Evolutionary conservation across 2,888 invertebrate genomes (phyloP).

Genomic region (Oxyteleia sp.): DNA sequence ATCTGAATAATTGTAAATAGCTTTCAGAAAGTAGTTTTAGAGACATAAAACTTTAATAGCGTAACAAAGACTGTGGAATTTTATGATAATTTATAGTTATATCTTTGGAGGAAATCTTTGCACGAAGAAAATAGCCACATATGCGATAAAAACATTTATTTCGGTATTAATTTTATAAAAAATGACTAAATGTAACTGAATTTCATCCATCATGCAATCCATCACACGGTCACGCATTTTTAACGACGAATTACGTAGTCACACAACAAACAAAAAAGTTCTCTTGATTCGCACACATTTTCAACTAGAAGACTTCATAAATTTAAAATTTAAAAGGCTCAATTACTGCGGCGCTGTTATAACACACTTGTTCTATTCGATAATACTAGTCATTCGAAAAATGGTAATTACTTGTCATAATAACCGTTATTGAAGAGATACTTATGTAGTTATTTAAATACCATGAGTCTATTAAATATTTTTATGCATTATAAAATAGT

Average conservation of each 20-base stretch:
- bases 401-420: constrained; percentile 38
- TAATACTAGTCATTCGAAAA: constrained; percentile 52
- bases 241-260: constrained; percentile 17
- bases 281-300: too few species aligned
- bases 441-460: constrained; percentile 25
- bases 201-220: not conserved
- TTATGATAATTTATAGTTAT: not conserved
- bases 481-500: constrained; percentile 12
- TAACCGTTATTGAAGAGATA: constrained; percentile 21
- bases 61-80: not conserved
- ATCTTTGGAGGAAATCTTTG: not conserved
- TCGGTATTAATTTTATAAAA: constrained; percentile 1
- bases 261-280: constrained; percentile 16
- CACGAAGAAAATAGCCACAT: not conserved
- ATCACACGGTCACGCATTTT: not conserved
- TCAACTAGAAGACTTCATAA: constrained; percentile 16
- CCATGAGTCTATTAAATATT: not conserved
- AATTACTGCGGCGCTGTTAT: constrained; percentile 11
- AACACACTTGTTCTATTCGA: constrained; percentile 35
- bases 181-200: constrained; percentile 3
- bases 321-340: constrained; percentile 18
- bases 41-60: not conserved
- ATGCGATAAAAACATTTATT: not conserved
- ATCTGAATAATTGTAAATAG: too few species aligned
- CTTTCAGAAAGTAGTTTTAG: not conserved